phyloP scores from a whole-genome alignment of 2,113 vertebrate genomes.

The Fregetta grallaria region DNA sequence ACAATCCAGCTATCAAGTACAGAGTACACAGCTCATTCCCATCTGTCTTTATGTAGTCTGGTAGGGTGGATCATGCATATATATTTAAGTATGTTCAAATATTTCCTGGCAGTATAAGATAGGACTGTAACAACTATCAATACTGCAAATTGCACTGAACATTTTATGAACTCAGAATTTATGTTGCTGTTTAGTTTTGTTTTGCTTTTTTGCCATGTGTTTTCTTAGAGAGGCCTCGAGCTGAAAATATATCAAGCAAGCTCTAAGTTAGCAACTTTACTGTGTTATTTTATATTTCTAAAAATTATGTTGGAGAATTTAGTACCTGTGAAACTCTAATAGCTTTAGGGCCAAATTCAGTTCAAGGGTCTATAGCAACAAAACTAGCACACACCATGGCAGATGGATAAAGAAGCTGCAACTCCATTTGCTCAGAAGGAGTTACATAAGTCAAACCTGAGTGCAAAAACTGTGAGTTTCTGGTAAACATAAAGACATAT shows the following conservation, averaged over 20 bases:
- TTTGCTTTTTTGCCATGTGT: conserved; percentile 40
- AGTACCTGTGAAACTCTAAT: conserved; percentile 37
- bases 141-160: conserved; percentile 6
- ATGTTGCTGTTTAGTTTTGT: conserved; percentile 32
- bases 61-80: neutral
- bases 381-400: neutral
- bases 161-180: conserved; percentile 51
- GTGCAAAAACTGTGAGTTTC: neutral
- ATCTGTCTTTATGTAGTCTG: neutral
- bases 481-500: neutral
- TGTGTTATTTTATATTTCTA: conserved; percentile 47
- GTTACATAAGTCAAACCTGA: neutral
- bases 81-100: neutral
- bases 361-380: neutral
- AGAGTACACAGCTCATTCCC: neutral
- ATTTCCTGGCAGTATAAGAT: neutral
- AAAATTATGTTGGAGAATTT: conserved; percentile 34
- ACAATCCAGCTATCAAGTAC: neutral
- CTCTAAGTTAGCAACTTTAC: conserved; percentile 42
- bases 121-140: neutral
- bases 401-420: neutral
- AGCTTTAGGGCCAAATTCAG: conserved; percentile 5
- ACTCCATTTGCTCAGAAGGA: neutral
- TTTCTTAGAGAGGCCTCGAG: conserved; percentile 37
- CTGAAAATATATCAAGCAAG: conserved; percentile 22